These are phyloP conservation scores for Anableps anableps DNA, from an alignment of 2,797 vertebrate genomes.

Conservation along the genomic window DNA sequence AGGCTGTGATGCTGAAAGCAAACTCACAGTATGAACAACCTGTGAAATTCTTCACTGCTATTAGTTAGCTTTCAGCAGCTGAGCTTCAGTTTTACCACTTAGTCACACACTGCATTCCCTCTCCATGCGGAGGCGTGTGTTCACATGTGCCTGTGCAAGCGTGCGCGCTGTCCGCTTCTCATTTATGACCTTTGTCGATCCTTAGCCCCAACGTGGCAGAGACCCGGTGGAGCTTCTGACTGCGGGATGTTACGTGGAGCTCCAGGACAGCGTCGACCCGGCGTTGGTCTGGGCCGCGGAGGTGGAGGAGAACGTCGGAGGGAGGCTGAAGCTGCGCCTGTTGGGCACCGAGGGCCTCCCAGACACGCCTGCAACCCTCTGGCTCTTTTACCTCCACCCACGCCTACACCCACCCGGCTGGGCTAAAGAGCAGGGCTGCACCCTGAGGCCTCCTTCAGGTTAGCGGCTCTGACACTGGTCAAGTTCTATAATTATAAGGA, in stretches of 20 bases:
- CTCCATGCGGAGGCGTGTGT: slow-evolving; percentile 43
- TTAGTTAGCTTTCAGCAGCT: slow-evolving; percentile 47
- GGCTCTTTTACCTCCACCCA: slow-evolving; percentile 95
- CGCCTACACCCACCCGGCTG: slow-evolving; percentile 93
- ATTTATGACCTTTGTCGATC: slow-evolving; percentile 6
- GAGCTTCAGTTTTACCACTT: slow-evolving; percentile 51
- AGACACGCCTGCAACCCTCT: slow-evolving; percentile 84
- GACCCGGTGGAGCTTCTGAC: slow-evolving; percentile 93
- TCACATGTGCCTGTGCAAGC: slow-evolving; percentile 23
- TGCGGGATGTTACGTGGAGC: slow-evolving; percentile 89
- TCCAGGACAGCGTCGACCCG: slow-evolving; percentile 85
- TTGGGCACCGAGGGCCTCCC: slow-evolving; percentile 86
- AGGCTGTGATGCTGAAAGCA: slow-evolving; percentile 36
- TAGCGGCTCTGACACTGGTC: slow-evolving; percentile 46
- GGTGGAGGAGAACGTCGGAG: slow-evolving; percentile 92
- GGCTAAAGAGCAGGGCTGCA: slow-evolving; percentile 87
- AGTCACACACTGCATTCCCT: slow-evolving; percentile 53
- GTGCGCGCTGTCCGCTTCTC: slow-evolving; percentile 22
- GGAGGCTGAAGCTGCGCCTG: slow-evolving; percentile 89
- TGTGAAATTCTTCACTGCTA: slow-evolving; percentile 59
- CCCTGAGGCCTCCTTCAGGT: slow-evolving; percentile 91
- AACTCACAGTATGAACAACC: slow-evolving; percentile 23
- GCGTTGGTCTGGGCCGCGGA: slow-evolving; percentile 88
- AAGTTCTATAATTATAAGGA: slow-evolving; percentile 37
- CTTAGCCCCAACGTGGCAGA: slow-evolving; percentile 90